phyloP scores from a whole-genome alignment of 2,888 invertebrate species.

The Ptycholaimellus sp. region DNA sequence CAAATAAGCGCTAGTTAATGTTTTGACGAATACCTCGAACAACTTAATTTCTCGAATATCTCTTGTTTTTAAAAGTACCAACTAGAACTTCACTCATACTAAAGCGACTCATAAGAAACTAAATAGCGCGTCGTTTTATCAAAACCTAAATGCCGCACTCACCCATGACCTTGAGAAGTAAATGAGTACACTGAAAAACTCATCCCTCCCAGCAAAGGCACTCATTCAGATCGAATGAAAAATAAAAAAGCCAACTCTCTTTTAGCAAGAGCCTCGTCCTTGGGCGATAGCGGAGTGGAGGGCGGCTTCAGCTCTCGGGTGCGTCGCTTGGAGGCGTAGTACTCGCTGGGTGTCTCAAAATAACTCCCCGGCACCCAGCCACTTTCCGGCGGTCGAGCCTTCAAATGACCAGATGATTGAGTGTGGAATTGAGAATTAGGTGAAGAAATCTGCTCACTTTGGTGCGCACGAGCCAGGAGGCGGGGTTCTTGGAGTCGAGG shows the following conservation, averaged over 20 bases:
- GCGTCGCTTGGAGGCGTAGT: slow-evolving; percentile 19
- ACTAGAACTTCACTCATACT: too few relatives aligned
- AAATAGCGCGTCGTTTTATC: too few relatives aligned
- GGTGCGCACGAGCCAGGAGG: slow-evolving; percentile 23
- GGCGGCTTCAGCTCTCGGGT: slow-evolving; percentile 15
- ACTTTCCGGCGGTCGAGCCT: slow-evolving; percentile 22
- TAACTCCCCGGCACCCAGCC: slow-evolving; percentile 25
- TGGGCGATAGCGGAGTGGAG: slow-evolving; percentile 18
- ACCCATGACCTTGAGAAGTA: not conserved
- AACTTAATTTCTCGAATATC: too few relatives aligned
- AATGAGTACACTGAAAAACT: not conserved
- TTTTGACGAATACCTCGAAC: too few relatives aligned
- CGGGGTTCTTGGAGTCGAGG: slow-evolving; percentile 44
- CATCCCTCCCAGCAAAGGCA: too few relatives aligned
- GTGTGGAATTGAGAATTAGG: too few relatives aligned
- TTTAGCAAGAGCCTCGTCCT: slow-evolving; percentile 29
- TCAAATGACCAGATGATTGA: too few relatives aligned
- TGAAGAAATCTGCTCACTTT: slow-evolving; percentile 12
- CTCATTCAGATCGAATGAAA: too few relatives aligned
- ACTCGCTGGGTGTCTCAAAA: slow-evolving; percentile 24
- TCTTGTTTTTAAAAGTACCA: too few relatives aligned
- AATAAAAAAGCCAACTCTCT: slow-evolving; percentile 24
- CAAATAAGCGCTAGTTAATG: too few relatives aligned
- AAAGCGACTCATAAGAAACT: too few relatives aligned
- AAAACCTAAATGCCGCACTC: too few relatives aligned